Percentiles rank a stretch among this genome's conserved stretches.
phyloP scores from a whole-genome alignment of 2,113 vertebrate species.

The Recurvirostra avosetta region DNA sequence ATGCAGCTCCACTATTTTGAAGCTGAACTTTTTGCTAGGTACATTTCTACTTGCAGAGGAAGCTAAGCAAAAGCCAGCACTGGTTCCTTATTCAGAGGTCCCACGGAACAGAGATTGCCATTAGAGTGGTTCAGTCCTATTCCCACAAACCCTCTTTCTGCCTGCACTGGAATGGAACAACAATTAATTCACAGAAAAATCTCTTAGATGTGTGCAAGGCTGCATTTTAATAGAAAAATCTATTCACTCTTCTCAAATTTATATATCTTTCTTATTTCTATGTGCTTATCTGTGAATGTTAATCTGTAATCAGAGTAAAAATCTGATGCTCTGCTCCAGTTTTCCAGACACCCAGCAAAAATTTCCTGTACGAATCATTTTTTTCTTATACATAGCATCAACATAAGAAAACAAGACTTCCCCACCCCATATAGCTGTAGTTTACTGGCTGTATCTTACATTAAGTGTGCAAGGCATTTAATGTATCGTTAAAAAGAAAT shows the following conservation, averaged over 20 bases:
- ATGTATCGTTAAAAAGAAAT: neutral
- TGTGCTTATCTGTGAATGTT: neutral
- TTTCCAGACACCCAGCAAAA: neutral
- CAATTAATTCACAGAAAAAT: neutral
- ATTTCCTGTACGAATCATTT: neutral
- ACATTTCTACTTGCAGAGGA: neutral
- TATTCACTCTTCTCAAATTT: neutral
- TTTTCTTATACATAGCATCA: neutral
- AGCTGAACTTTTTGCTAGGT: neutral
- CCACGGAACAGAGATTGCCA: neutral
- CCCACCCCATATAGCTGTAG: neutral
- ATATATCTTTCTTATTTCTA: neutral
- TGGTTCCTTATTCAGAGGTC: neutral
- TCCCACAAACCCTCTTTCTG: neutral
- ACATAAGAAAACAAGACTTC: neutral
- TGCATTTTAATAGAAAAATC: neutral
- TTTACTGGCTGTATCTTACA: neutral
- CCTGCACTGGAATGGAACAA: neutral
- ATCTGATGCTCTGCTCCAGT: neutral
- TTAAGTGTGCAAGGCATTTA: neutral
- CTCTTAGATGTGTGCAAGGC: neutral
- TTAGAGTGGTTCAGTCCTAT: neutral
- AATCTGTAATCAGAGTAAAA: neutral
- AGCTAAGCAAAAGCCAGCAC: neutral
- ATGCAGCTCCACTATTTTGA: neutral